Evolutionary conservation across 2,888 invertebrate genomes (phyloP).

Genomic region (Meiosimyza decipiens): DNA sequence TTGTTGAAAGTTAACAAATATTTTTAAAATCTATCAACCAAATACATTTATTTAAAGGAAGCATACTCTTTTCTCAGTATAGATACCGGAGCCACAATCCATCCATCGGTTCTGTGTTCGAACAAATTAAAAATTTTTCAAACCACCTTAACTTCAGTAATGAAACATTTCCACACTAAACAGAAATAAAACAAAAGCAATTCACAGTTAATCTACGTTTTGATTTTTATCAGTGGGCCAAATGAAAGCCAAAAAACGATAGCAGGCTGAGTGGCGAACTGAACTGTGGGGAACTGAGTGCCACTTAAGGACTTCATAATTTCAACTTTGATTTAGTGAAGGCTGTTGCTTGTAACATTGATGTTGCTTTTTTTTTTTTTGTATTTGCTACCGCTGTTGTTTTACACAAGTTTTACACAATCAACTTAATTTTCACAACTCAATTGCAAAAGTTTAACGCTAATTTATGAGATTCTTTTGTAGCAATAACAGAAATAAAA

Average conservation of each 20-base stretch:
- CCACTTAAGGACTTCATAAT: constrained; percentile 34
- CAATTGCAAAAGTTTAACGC: constrained; percentile 40
- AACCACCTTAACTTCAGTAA: background rate
- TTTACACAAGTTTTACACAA: constrained; percentile 35
- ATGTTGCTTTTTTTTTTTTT: background rate
- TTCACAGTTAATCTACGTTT: constrained; percentile 42
- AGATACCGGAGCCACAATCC: too few relatives aligned
- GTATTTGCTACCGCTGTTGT: background rate
- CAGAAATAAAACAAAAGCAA: constrained; percentile 37
- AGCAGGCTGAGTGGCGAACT: background rate
- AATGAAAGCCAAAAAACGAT: background rate
- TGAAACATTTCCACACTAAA: background rate
- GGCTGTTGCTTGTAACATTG: background rate
- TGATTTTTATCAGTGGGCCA: constrained; percentile 29
- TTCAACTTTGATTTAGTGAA: constrained; percentile 37
- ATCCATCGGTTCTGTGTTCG: too few relatives aligned
- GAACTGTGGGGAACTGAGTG: background rate
- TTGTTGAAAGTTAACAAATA: too few relatives aligned
- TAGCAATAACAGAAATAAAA: constrained; percentile 6
- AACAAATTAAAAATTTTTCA: too few relatives aligned
- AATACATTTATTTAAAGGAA: too few relatives aligned
- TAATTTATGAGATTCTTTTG: constrained; percentile 31
- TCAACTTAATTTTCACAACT: constrained; percentile 42
- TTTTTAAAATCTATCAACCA: too few relatives aligned
- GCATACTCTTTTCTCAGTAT: too few relatives aligned